Conservation (phyloP, 2,113 vertebrate genomes). For the Ploceus nigricollis region DNA sequence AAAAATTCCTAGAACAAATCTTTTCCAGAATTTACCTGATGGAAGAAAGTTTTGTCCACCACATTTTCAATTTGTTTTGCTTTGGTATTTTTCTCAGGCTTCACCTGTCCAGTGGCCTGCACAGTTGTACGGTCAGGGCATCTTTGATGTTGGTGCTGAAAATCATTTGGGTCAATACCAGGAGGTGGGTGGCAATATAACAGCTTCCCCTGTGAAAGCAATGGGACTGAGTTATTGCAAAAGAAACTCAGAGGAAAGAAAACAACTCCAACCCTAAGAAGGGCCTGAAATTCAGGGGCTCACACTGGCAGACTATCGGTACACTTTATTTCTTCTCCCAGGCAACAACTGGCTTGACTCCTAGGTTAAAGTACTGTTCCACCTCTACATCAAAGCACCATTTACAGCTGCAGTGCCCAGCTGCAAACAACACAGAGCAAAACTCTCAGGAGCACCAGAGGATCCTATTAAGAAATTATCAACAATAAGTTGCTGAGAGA, state of each 20-base stretch:
- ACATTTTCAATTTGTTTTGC: slow-evolving; percentile 86
- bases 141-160: slow-evolving; percentile 82
- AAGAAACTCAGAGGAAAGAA: not conserved
- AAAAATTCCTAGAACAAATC: not conserved
- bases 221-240: not conserved
- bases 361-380: not conserved
- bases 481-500: fast-evolving
- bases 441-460: not conserved
- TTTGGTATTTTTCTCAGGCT: slow-evolving; percentile 61
- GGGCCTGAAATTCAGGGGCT: not conserved
- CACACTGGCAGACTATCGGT: not conserved
- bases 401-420: not conserved
- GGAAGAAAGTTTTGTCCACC: slow-evolving; percentile 92
- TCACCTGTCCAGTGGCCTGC: not conserved
- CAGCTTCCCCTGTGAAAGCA: slow-evolving; percentile 84
- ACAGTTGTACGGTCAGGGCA: slow-evolving; percentile 14
- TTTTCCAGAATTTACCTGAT: slow-evolving; percentile 80
- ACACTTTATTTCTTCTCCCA: not conserved
- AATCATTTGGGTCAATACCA: slow-evolving; percentile 75
- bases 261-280: not conserved
- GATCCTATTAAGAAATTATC: not conserved
- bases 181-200: slow-evolving; percentile 91
- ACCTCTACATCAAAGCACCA: not conserved
- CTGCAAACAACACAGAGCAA: not conserved
- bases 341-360: not conserved